These are phyloP conservation scores for Sphaerophoria taeniata DNA, from an alignment of 2,888 invertebrate species.

Conservation along the genomic window DNA sequence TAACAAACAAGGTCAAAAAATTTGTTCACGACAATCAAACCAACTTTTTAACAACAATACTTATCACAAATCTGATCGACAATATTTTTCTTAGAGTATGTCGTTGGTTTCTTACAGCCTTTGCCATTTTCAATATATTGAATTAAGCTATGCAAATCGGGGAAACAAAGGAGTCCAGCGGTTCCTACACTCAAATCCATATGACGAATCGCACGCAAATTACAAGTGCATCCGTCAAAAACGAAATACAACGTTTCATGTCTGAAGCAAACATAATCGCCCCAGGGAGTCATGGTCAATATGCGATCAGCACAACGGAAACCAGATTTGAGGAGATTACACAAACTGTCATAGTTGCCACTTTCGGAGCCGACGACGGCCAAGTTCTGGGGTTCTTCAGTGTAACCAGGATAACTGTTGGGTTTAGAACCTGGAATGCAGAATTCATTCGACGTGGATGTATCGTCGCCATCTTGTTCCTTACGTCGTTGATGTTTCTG, in stretches of 20 bases:
- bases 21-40: no score
- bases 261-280: conserved; percentile 81
- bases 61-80: conserved; percentile 77
- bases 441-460: conserved; percentile 18
- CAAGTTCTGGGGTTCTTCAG: conserved; percentile 76
- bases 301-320: conserved; percentile 80
- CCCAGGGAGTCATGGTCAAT: conserved; percentile 81
- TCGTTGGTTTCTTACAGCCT: conserved; percentile 72
- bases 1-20: no score
- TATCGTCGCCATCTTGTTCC: conserved; percentile 42
- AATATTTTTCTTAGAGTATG: conserved; percentile 59
- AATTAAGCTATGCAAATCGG: conserved; percentile 76
- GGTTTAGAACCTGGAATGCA: conserved; percentile 74
- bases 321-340: conserved; percentile 77
- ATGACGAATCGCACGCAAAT: conserved; percentile 80
- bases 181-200: conserved; percentile 81
- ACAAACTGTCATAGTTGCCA: conserved; percentile 80
- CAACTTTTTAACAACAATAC: conserved; percentile 72
- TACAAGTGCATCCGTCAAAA: conserved; percentile 81
- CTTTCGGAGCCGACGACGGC: conserved; percentile 81
- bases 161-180: conserved; percentile 79
- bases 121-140: conserved; percentile 78
- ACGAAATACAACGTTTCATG: conserved; percentile 77
- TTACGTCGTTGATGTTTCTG: conserved; percentile 44
- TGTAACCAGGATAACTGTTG: conserved; percentile 79